Evolutionary conservation across 2,797 vertebrate species (phyloP).

Genomic region (Psittacula derbiana): DNA sequence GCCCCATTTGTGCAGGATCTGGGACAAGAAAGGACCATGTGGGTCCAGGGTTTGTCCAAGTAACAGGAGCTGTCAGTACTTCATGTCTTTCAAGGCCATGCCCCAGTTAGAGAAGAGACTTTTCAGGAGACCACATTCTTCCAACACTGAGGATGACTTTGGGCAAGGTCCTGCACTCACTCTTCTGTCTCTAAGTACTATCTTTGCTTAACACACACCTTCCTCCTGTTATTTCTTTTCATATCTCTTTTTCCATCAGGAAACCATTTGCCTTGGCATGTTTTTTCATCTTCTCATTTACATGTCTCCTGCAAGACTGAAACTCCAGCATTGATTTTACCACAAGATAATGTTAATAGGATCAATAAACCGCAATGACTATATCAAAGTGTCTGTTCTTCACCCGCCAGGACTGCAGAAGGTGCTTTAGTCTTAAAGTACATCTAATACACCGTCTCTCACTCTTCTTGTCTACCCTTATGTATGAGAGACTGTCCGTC

Average conservation of each 20-base stretch:
- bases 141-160: neutral
- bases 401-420: conserved; percentile 58
- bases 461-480: neutral
- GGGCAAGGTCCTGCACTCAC: neutral
- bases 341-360: conserved; percentile 79
- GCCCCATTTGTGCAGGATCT: no score
- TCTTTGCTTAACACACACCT: neutral
- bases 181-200: neutral
- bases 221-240: conserved; percentile 39
- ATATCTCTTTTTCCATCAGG: conserved; percentile 59
- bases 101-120: neutral
- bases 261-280: conserved; percentile 65
- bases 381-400: conserved; percentile 70
- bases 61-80: neutral
- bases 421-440: conserved; percentile 13
- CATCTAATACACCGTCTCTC: neutral
- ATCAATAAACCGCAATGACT: conserved; percentile 78
- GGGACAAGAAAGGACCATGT: neutral
- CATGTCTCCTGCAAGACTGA: conserved; percentile 72
- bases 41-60: neutral
- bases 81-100: neutral
- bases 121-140: neutral
- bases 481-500: conserved; percentile 40
- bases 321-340: conserved; percentile 75
- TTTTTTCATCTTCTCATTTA: conserved; percentile 74